Evolutionary conservation across 2,888 invertebrate species (phyloP), one percentile per base, ranked within the genome.

Genomic region (Ichneumon xanthorius): DNA sequence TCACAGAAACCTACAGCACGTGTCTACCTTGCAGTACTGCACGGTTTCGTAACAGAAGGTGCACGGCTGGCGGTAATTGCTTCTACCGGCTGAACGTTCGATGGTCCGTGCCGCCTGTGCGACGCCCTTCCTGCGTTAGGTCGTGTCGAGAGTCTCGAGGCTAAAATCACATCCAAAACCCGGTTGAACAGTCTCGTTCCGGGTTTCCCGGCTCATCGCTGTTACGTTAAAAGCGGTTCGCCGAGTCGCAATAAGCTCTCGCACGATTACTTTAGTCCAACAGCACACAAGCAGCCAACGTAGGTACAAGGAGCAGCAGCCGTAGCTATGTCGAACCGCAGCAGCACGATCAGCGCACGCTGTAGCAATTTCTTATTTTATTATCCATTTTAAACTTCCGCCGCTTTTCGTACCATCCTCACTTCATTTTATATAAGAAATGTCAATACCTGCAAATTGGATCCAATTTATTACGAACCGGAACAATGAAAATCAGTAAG

Each of bases 1-100:
- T 73, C 77, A 78, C 80, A 16, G 71, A 75, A 63, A 58, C 70
- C 30, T 33, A 5, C 78, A 73, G 72, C 78, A 65, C 75, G 70
- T 79, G 75, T 63, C 73, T 71, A 73, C 68, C 78, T 58, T 78
- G 70, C 48, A 53, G 63, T 65, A 68, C 4, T 33, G 37, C 45
- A 63, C 53, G 45, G 55, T 68, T 22, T 73, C 33, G 82, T 22
- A 67, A 26, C 71, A 55, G 40, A 50, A 84, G 50, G 55, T 70
- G 73, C 81, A 81, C 84, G 82, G 79, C 75, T 82, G 85, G 75
- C 75, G 75, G 85, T 82, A 85, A 85, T 85, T 85, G 82, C 82
- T 71, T 85, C 55, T 79, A 79, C 82, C 70, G 65, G 85, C 65
- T 82, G 65, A 79, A 75, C 33, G 75, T 70, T 82, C 82, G 85